Evolutionary conservation across 2,888 invertebrate genomes (phyloP).

Genomic region (Rhingia rostrata): DNA sequence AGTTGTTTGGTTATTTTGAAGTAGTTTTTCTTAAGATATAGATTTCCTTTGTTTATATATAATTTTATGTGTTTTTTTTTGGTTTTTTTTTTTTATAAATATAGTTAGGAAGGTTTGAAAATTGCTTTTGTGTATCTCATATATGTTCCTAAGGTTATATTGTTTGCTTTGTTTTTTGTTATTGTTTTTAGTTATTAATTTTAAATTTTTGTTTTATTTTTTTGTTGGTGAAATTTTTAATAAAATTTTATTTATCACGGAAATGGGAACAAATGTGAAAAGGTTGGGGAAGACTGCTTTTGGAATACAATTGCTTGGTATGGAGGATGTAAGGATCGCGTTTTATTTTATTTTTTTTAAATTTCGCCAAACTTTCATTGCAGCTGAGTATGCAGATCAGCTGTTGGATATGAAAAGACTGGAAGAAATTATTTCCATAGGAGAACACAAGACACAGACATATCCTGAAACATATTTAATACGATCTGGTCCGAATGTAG

Average conservation of each 20-base stretch:
- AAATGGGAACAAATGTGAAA: conserved; percentile 1
- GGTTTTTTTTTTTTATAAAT: conserved; percentile 46
- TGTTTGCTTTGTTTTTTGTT: conserved; percentile 17
- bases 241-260: conserved; percentile 1
- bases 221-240: background rate
- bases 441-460: no score
- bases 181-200: conserved; percentile 7
- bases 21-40: conserved; percentile 44
- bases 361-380: no score
- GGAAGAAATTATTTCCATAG: no score
- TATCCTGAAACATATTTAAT: no score
- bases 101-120: conserved; percentile 70
- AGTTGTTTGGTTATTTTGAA: conserved; percentile 61
- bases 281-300: background rate
- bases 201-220: conserved; percentile 13
- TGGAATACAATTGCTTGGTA: background rate
- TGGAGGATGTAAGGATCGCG: no score
- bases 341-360: no score
- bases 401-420: no score
- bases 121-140: conserved; percentile 68
- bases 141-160: conserved; percentile 56
- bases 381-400: no score
- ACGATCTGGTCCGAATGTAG: no score
- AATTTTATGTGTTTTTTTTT: conserved; percentile 28
- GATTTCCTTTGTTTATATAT: conserved; percentile 7